Conservation (phyloP, 2,797 vertebrate genomes). For the Buphagus erythrorhynchus region DNA sequence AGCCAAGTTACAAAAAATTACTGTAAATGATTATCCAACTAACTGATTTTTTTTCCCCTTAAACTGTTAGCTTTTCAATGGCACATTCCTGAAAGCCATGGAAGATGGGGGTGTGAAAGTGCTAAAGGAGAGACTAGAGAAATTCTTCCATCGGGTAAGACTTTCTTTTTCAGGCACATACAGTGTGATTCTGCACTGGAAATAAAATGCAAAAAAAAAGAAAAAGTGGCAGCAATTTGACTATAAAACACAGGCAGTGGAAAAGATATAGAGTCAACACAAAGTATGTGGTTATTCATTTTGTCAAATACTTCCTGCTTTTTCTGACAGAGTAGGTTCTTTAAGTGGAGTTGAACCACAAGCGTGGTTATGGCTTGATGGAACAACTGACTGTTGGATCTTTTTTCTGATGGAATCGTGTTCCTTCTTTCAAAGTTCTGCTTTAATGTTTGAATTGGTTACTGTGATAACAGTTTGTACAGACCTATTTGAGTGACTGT, state of each 20-base stretch:
- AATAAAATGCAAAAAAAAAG: neutral
- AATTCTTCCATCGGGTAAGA: constrained; percentile 97
- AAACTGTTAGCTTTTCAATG: constrained; percentile 90
- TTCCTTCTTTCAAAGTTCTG: neutral
- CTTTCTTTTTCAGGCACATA: neutral
- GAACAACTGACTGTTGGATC: neutral
- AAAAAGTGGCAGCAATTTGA: neutral
- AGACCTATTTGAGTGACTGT: neutral
- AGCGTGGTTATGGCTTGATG: neutral
- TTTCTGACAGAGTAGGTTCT: neutral
- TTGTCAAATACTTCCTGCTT: neutral
- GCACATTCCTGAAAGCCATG: constrained; percentile 90
- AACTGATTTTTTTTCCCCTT: neutral
- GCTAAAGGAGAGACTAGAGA: constrained; percentile 93
- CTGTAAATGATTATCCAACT: neutral
- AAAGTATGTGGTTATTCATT: neutral
- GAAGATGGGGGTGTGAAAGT: constrained; percentile 90
- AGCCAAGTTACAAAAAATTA: neutral
- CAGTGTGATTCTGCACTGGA: neutral
- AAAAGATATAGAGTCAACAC: neutral
- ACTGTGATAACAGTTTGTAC: neutral
- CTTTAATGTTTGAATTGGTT: neutral
- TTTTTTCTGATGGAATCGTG: neutral
- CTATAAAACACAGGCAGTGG: neutral
- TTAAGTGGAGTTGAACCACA: neutral